phyloP scores from a whole-genome alignment of 2,888 invertebrate genomes.

The Acrocyrtus sp. region DNA sequence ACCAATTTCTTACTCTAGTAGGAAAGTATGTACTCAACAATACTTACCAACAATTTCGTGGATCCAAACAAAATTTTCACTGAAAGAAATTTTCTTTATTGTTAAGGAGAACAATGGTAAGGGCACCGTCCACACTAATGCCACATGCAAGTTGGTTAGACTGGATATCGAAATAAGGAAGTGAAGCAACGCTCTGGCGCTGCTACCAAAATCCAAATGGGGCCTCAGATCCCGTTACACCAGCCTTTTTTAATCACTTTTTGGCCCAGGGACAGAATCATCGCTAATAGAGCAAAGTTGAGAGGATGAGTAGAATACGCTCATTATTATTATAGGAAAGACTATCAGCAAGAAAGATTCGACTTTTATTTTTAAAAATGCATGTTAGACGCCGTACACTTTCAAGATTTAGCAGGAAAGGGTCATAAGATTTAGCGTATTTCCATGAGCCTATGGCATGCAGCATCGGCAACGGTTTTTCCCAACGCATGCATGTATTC shows the following conservation, averaged over 20 bases:
- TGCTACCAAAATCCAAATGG: constrained; percentile 63
- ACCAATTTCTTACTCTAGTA: too few relatives aligned
- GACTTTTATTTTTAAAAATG: too few relatives aligned
- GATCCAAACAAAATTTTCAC: constrained; percentile 18
- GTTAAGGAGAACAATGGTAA: constrained; percentile 6
- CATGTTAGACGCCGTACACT: too few relatives aligned
- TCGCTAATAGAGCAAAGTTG: background rate
- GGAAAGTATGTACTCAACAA: too few relatives aligned
- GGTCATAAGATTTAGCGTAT: too few relatives aligned
- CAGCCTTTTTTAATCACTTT: constrained; percentile 64
- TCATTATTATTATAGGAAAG: too few relatives aligned
- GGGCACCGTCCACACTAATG: constrained; percentile 40
- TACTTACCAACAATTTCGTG: constrained; percentile 60
- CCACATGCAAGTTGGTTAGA: constrained; percentile 37
- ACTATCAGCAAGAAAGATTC: too few relatives aligned
- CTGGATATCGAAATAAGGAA: constrained; percentile 45
- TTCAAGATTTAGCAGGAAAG: too few relatives aligned
- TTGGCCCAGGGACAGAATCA: constrained; percentile 62
- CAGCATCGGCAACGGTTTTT: too few relatives aligned
- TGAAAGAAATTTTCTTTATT: constrained; percentile 33
- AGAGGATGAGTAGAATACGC: too few relatives aligned
- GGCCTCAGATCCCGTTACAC: constrained; percentile 61
- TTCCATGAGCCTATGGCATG: too few relatives aligned
- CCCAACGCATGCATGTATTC: too few relatives aligned
- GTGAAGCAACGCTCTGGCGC: constrained; percentile 63